Evolutionary conservation across 2,888 invertebrate genomes (phyloP).

Genomic region (Tenthredo amoena): DNA sequence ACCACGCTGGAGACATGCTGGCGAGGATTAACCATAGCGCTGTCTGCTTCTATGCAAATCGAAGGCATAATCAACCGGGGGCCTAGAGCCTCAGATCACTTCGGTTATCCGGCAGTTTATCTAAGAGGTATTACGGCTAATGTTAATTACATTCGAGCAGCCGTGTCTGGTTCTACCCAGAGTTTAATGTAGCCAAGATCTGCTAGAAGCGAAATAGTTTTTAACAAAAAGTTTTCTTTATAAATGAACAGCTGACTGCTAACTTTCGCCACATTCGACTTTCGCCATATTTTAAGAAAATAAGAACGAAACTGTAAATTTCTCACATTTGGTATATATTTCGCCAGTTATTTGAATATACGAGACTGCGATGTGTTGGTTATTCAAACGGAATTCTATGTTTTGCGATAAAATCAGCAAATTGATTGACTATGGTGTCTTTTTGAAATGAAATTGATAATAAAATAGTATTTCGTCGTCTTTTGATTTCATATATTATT

Average conservation of each 20-base stretch:
- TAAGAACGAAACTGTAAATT: background rate
- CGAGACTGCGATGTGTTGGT: background rate
- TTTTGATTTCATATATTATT: background rate
- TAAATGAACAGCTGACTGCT: background rate
- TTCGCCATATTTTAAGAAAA: background rate
- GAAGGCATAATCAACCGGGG: slow-evolving; percentile 51
- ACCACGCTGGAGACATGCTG: slow-evolving; percentile 54
- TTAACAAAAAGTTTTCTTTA: background rate
- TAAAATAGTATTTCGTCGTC: background rate
- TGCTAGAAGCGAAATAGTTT: background rate
- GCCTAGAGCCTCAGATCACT: slow-evolving; percentile 42
- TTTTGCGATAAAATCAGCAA: background rate
- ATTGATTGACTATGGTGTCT: background rate
- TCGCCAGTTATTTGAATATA: background rate
- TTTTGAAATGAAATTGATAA: background rate
- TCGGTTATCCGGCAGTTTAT: slow-evolving; percentile 42
- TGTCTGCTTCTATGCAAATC: slow-evolving; percentile 69
- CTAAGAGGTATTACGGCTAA: slow-evolving; percentile 47
- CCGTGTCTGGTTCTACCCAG: background rate
- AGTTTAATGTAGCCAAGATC: background rate
- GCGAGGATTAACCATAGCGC: slow-evolving; percentile 64
- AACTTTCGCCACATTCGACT: background rate
- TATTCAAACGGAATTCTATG: background rate
- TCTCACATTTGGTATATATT: background rate
- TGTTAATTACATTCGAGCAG: slow-evolving; percentile 43